These are phyloP conservation scores for Synanthedon tipuliformis DNA, from an alignment of 2,888 invertebrate species.

Conservation along the genomic window DNA sequence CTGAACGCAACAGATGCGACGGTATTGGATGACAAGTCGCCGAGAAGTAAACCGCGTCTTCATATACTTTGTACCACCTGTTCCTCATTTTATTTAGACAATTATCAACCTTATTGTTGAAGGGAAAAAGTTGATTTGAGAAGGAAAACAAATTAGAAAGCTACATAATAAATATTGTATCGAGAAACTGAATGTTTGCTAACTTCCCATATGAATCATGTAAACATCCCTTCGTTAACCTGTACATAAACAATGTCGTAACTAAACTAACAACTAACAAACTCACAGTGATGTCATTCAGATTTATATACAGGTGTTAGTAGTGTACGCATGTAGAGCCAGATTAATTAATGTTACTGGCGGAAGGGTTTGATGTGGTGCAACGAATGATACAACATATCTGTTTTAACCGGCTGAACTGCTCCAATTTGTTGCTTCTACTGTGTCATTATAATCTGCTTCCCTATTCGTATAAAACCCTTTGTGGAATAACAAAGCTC, in stretches of 20 bases:
- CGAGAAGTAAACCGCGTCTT: not conserved
- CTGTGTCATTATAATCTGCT: no score
- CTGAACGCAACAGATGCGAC: not conserved
- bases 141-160: no score
- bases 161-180: no score
- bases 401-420: not conserved
- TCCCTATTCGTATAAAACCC: no score
- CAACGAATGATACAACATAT: not conserved
- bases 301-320: conserved; percentile 9
- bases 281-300: not conserved
- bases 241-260: not conserved
- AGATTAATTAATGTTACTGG: conserved; percentile 10
- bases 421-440: not conserved
- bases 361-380: conserved; percentile 3
- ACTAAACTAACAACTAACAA: not conserved
- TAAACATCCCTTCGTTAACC: not conserved
- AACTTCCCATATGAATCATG: not conserved
- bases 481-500: no score
- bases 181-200: not conserved
- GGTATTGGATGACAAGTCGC: not conserved
- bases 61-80: not conserved
- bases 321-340: conserved; percentile 7
- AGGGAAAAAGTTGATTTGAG: no score
- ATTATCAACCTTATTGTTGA: no score
- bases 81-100: no score